These are phyloP conservation scores for Limnodromus scolopaceus DNA, from an alignment of 2,797 vertebrate genomes.

Conservation along the genomic window DNA sequence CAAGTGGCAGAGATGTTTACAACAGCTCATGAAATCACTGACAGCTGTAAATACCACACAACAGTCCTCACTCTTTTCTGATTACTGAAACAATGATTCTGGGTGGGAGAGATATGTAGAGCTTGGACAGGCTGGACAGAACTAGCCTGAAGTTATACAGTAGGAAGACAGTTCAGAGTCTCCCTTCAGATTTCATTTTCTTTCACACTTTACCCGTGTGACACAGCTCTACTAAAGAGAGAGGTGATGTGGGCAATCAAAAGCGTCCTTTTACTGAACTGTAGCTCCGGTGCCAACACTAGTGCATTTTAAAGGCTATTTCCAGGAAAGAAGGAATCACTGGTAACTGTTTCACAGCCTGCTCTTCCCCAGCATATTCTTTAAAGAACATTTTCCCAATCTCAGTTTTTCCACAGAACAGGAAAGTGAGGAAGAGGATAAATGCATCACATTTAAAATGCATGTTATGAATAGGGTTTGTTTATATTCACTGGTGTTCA, in stretches of 20 bases:
- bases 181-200: not conserved
- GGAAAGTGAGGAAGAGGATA: not conserved
- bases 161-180: not conserved
- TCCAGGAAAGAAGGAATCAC: not conserved
- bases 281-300: not conserved
- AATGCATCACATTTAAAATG: not conserved
- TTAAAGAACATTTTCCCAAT: not conserved
- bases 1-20: conserved; percentile 46
- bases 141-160: not conserved
- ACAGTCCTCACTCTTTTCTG: not conserved
- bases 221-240: not conserved
- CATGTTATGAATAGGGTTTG: not conserved
- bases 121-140: not conserved
- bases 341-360: not conserved
- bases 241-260: not conserved
- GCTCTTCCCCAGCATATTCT: not conserved
- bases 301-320: conserved; percentile 10
- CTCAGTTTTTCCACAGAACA: not conserved
- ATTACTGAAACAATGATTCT: conserved; percentile 8
- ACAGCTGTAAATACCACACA: conserved; percentile 32
- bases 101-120: not conserved
- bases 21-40: conserved; percentile 23
- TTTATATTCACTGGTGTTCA: not conserved
- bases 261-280: not conserved
- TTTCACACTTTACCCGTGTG: not conserved